phyloP scores from a whole-genome alignment of 2,113 vertebrate species.

The Etheostoma cragini region DNA sequence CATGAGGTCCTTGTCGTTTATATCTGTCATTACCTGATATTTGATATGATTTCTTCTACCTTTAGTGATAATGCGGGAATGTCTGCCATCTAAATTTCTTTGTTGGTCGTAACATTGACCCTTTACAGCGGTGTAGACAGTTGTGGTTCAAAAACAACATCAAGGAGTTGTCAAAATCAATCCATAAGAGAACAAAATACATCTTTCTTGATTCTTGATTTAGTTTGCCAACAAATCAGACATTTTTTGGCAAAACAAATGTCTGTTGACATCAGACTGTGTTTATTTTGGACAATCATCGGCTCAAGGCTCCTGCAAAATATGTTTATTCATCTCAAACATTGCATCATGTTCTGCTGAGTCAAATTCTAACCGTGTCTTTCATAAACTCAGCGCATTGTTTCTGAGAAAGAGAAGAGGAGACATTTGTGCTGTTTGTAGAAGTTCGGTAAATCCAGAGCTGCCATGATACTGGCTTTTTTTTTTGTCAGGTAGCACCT shows the following conservation, averaged over 20 bases:
- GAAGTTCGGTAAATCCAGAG: constrained; percentile 10
- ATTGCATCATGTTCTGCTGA: constrained; percentile 31
- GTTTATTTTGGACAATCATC: constrained; percentile 70
- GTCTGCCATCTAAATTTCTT: constrained; percentile 20
- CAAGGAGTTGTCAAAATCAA: constrained; percentile 11
- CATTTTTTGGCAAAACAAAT: too few species aligned
- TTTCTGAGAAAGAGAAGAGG: constrained; percentile 19
- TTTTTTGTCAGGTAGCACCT: constrained; percentile 41
- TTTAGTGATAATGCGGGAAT: constrained; percentile 19
- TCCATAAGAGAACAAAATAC: neutral
- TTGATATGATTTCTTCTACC: constrained; percentile 48
- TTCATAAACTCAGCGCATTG: constrained; percentile 15
- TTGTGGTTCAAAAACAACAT: constrained; percentile 16
- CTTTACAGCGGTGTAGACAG: constrained; percentile 38
- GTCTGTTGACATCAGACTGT: neutral
- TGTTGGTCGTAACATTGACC: constrained; percentile 35
- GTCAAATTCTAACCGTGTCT: constrained; percentile 26
- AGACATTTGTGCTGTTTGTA: constrained; percentile 8
- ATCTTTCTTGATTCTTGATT: constrained; percentile 19
- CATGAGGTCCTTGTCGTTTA: constrained; percentile 10
- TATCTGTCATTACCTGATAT: constrained; percentile 46
- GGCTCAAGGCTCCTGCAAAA: constrained; percentile 25
- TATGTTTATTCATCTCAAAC: constrained; percentile 41
- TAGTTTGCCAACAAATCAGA: constrained; percentile 31
- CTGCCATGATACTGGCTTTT: constrained; percentile 21